These are phyloP conservation scores for Pristionchus entomophagus DNA, from an alignment of 2,888 invertebrate species.

Conservation along the genomic window DNA sequence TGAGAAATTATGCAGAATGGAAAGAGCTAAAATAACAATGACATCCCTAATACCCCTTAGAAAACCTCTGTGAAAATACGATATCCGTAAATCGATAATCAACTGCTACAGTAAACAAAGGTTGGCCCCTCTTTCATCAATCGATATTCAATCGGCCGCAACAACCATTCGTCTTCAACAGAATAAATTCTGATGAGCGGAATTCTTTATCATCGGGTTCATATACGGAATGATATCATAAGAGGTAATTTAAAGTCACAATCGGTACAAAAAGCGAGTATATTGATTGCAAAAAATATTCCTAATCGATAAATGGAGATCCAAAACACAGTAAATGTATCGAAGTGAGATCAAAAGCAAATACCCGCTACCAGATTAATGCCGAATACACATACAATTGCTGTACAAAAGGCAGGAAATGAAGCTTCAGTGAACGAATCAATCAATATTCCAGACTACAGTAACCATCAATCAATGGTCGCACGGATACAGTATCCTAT, in stretches of 20 bases:
- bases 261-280: neutral
- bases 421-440: no score
- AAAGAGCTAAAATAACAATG: slow-evolving; percentile 85
- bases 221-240: neutral
- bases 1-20: no score
- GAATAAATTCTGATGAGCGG: neutral
- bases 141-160: neutral
- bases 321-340: neutral
- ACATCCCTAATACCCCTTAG: no score
- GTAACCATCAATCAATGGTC: neutral
- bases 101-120: neutral
- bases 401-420: no score
- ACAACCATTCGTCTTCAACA: neutral
- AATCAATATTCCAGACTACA: neutral
- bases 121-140: no score
- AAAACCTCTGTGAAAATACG: no score
- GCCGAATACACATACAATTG: neutral
- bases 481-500: no score
- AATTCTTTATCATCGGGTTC: slow-evolving; percentile 15
- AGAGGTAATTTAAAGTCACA: neutral
- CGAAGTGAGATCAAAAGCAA: neutral
- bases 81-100: slow-evolving; percentile 37
- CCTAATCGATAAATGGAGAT: neutral
- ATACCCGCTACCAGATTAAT: neutral
- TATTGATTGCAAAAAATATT: neutral